Base-by-base conservation (phyloP, 2,113 vertebrate genomes). In the Rhinoderma darwinii region DNA sequence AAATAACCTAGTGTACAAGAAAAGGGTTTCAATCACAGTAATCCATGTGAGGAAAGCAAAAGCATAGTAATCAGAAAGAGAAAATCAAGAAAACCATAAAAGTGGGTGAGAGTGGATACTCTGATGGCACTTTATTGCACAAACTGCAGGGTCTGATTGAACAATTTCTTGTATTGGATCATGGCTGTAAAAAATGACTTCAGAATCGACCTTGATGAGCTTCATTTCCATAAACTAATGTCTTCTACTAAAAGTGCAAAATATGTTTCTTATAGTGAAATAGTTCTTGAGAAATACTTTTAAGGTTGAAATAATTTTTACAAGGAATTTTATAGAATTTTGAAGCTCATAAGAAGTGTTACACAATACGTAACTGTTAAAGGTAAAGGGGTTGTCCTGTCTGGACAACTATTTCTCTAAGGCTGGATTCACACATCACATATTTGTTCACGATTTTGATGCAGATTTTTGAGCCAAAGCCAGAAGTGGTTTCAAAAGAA, bases 71-170 rank as follows among this genome's bases (percentile, higher is more conserved):
- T 84, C 83, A 75, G 37, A 75, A 59, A 0, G 50, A 32, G 51
- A 75, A 84, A 84, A 84, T 84, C 83, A 84, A 84, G 83, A n/a
- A 75, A 84, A 75, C 51, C 50, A 84, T 84, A 84, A 84, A 84
- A 84, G 72, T 84, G 54, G 70, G 54, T 84, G 76, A 84, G 76
- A 84, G 51, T 84, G 54, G 70, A 84, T 84, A 75, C 50, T 75
- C 70, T 76, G 51, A 84, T 76, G n/a, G 72, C 51, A 59, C 50
- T 84, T 84, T 84, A 84, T 84, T 75, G 70, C 83, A 75, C 83
- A 76, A 84, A 84, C 70, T 75, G 72, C 83, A 84, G 72, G 83
- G 51, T 84, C 51, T 84, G 83, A 84, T 84, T 84, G 83, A 84
- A 84, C 72, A 84, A 76, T 74, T 47, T 76, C 83, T 84, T 76